Conservation (phyloP, 2,888 invertebrate genomes). For the Andrena camellia region DNA sequence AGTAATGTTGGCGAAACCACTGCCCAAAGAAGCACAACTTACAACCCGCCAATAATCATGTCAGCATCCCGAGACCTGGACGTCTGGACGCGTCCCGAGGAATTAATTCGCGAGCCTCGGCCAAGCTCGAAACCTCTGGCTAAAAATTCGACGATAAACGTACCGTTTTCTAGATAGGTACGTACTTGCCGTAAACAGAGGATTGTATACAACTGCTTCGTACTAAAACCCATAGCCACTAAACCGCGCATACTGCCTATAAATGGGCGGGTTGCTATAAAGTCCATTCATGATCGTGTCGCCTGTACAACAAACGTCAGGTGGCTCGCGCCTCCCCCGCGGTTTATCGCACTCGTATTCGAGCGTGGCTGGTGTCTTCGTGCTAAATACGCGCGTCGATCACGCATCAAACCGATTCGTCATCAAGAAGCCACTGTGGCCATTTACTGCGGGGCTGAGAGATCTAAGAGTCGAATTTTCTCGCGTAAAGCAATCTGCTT, state of each 20-base stretch:
- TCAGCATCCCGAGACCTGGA: neutral
- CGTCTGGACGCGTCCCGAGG: neutral
- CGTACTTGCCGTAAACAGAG: conserved; percentile 72
- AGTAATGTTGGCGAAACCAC: too few species aligned
- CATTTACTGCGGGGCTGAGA: neutral
- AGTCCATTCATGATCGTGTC: conserved; percentile 80
- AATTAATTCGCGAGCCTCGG: conserved; percentile 41
- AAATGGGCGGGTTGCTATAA: conserved; percentile 77
- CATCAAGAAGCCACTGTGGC: too few species aligned
- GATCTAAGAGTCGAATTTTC: neutral
- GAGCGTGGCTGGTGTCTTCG: conserved; percentile 51
- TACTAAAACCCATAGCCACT: conserved; percentile 76
- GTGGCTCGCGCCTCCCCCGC: conserved; percentile 72
- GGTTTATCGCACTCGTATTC: conserved; percentile 68
- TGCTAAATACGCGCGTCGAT: conserved; percentile 37
- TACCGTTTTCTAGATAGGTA: conserved; percentile 56
- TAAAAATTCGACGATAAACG: conserved; percentile 62
- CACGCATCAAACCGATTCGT: conserved; percentile 11
- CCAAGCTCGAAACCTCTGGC: conserved; percentile 43
- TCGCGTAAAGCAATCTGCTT: neutral
- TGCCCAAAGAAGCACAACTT: too few species aligned
- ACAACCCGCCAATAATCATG: too few species aligned
- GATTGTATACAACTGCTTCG: conserved; percentile 72
- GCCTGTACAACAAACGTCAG: conserved; percentile 71
- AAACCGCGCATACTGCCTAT: conserved; percentile 76